Base-by-base conservation (phyloP, 1,140 invertebrate species). In the Habropoda laboriosa region DNA sequence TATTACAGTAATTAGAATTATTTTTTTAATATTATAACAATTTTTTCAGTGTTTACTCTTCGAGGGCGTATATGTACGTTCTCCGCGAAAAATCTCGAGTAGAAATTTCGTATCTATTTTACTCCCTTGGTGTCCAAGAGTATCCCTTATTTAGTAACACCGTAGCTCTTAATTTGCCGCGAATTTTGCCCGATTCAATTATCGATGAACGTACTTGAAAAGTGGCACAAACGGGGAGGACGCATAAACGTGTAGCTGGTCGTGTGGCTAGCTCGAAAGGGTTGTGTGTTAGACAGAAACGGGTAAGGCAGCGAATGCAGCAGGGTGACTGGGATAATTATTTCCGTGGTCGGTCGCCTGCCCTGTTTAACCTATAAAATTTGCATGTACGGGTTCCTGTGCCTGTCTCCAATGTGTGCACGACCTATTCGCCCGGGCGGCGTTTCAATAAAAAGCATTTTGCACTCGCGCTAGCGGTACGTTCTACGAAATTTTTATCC, bases 331-430 rank as follows among this genome's bases (percentile, higher is more conserved):
- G 75, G 81, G 74, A 86, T 89, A 89, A 89, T 89, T 89, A 89
- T 89, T 89, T 89, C 87, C 87, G 79, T 77, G 85, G 79, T 79
- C 67, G 79, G 76, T 86, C 79, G 82, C 66, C 49, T 79, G 82
- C 68, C 66, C 86, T 87, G 86, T 88, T 89, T 89, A 89, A 84
- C 85, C 87, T 89, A 89, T 89, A 89, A 89, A 89, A 89, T 89
- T 89, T 89, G 88, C 88, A 89, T 89, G 82, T 64, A 79, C 80
- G 76, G 40, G n/a, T n/a, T 57, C 76, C 45, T 1, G 38, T 51
- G 32, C 38, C 32, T 42, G 45, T 40, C 61, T 49, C 63, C 30
- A 74, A 60, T 80, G 49, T 51, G 60, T 47, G 30, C 78, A 53
- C 66, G 35, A 49, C 72, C 72, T 53, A 51, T 72, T 55, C 67